phyloP scores from a whole-genome alignment of 2,888 invertebrate genomes.

The Heteropelma amictum region DNA sequence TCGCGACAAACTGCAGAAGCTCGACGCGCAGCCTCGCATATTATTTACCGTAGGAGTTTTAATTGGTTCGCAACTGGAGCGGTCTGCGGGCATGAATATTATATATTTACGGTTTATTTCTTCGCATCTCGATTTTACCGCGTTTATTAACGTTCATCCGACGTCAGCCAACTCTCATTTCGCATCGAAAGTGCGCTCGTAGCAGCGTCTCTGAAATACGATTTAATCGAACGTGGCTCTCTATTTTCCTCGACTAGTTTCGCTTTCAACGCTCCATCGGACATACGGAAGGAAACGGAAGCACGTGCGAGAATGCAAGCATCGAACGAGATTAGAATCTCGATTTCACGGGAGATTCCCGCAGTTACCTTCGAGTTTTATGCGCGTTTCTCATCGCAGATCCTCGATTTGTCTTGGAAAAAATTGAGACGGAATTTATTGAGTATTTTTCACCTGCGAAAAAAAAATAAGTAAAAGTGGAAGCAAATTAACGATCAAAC shows the following conservation, averaged over 20 bases:
- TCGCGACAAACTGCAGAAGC: conserved; percentile 40
- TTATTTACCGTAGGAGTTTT: conserved; percentile 56
- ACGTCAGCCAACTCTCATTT: conserved; percentile 41
- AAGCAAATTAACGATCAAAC: too few relatives aligned
- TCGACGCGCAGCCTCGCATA: conserved; percentile 26
- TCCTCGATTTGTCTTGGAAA: too few relatives aligned
- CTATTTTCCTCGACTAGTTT: conserved; percentile 32
- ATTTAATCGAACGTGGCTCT: conserved; percentile 31
- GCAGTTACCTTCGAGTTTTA: not conserved
- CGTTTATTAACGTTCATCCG: conserved; percentile 46
- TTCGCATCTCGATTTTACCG: not conserved
- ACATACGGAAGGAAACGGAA: conserved; percentile 36
- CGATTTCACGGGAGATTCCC: not conserved
- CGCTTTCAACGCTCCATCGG: conserved; percentile 32
- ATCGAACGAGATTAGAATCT: conserved; percentile 21
- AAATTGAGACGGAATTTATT: too few relatives aligned
- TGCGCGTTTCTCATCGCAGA: too few relatives aligned
- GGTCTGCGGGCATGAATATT: conserved; percentile 27
- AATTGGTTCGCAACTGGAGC: conserved; percentile 53
- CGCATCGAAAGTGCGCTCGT: conserved; percentile 39
- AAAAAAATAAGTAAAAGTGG: too few relatives aligned
- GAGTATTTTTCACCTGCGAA: too few relatives aligned
- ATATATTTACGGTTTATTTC: conserved; percentile 32
- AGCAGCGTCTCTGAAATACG: conserved; percentile 28
- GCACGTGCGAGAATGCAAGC: conserved; percentile 24